These are phyloP conservation scores for Aurelia sp. DNA, from an alignment of 30 jellyfish, hydroid and myxozoan genomes.

Conservation along the genomic window DNA sequence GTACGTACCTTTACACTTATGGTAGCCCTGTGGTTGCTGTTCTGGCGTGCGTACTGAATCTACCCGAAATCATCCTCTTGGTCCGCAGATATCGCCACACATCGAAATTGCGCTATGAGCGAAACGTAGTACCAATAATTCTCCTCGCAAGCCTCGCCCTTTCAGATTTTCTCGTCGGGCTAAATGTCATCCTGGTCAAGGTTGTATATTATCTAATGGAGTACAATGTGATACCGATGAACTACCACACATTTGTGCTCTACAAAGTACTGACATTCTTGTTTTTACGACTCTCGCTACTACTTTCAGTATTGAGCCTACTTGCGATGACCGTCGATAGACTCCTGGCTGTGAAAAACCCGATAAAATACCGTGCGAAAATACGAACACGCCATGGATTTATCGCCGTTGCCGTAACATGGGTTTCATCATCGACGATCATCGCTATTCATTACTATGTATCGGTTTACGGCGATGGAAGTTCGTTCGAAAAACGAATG, in stretches of 20 bases:
- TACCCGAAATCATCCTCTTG: constrained; percentile 47
- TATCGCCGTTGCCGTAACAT: constrained; percentile 25
- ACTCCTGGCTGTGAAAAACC: constrained; percentile 27
- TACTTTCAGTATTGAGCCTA: constrained; percentile 44
- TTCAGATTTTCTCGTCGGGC: constrained; percentile 71
- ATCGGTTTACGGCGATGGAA: not conserved
- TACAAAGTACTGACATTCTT: constrained; percentile 31
- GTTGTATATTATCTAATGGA: constrained; percentile 8
- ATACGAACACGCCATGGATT: constrained; percentile 10
- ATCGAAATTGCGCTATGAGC: constrained; percentile 10
- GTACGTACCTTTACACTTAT: constrained; percentile 17
- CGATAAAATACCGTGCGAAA: constrained; percentile 44
- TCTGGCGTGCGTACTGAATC: constrained; percentile 47
- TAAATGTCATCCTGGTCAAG: constrained; percentile 29
- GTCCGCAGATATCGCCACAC: constrained; percentile 14
- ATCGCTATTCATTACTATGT: constrained; percentile 24
- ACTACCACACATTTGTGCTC: not conserved
- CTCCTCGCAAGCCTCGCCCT: constrained; percentile 52
- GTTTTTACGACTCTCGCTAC: constrained; percentile 58
- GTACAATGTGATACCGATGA: not conserved
- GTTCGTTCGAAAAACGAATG: constrained; percentile 12
- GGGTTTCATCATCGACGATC: constrained; percentile 36
- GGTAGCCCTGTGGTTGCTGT: constrained; percentile 74
- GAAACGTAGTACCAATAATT: constrained; percentile 32
- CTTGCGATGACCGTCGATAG: constrained; percentile 66